Evolutionary conservation across 1,140 invertebrate genomes (phyloP), one percentile per base, ranked within the genome.

Genomic region (Nasonia vitripennis): DNA sequence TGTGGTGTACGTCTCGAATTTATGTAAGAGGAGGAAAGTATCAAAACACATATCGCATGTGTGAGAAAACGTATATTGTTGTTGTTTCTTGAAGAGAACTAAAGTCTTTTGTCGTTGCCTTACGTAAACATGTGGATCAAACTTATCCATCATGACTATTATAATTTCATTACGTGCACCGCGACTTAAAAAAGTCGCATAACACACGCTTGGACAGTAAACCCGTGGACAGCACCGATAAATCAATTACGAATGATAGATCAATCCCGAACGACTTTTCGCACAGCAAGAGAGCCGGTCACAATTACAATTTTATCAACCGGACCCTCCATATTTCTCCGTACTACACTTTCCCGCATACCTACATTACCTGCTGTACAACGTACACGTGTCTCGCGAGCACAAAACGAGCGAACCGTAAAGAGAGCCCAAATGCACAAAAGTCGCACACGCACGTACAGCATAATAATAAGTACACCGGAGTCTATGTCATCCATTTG

Each of bases 261-360:
- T 62, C 55, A n/a, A 62, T 62, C 55, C 3, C 20, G 55, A 20
- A 1, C 0, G 55, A 62, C 55, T 62, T 62, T 62, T 1, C 55
- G 55, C 55, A 17, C 55, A 62, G 20, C 55, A n/a, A 5, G 55
- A 55, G 45, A 12, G 48, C 48, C 14, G 17, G 20, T n/a, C 23
- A 34, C 70, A 71, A 71, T 71, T 71, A 71, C 31, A 71, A 17
- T 71, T 71, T 71, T 71, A 71, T 71, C 70, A 71, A 17, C 70
- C 31, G 23, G 10, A 34, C 70, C 55, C 55, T 62, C 17, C 55
- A 62, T n/a, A 62, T 20, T 62, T 62, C 55, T 62, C 55, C 20
- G 17, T 62, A 62, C 14, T n/a, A 62, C 5, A n/a, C 55, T 62
- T 62, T n/a, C 55, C 55, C 55, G 55, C 55, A 62, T 62, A 62